Base-by-base conservation (phyloP, 2,797 vertebrate genomes). In the Melanotaenia nigrans region DNA sequence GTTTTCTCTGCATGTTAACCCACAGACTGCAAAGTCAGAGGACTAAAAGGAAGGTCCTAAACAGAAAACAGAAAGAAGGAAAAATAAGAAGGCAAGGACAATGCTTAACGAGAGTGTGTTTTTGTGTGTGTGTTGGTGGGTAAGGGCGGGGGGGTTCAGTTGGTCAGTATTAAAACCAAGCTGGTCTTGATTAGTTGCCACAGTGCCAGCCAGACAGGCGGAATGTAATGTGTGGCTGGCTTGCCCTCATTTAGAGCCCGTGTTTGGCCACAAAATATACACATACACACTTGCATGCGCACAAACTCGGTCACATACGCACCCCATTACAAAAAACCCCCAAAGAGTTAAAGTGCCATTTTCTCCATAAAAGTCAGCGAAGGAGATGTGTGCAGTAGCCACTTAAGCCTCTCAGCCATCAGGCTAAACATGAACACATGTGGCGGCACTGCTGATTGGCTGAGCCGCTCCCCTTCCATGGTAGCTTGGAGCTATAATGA, bases 391-490 rank as follows among this genome's bases (percentile, higher is more conserved):
- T 90, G 91, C 90, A 89, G 88, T 82, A 90, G 92, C 91, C 91
- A 93, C 88, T 94, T 92, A 92, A 89, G 89, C 78, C 92, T 90
- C 93, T 63, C 90, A 90, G 69, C 84, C 90, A 87, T 90, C 89
- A 85, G 87, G 89, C 94, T 94, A 95, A 95, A 92, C 93, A 87
- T 73, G 75, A 95, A 94, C 95, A 95, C 90, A 92, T 94, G 93
- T 93, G 92, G 92, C 76, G 87, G 78, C 90, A 75, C 72, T 58
- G 80, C 85, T 90, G 92, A 92, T 92, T 93, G 92, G 92, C 82
- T 87, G 7, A 79, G 84, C 83, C 78, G 72, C 86, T 87, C 84
- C 92, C 91, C 82, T 84, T 90, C 82, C 77, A 84, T 90, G 92
- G 90, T 92, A 93, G 93, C 93, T 94, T 76, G 89, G 78, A 94